phyloP scores from a whole-genome alignment of 2,888 invertebrate genomes.

The Xanthia togata region DNA sequence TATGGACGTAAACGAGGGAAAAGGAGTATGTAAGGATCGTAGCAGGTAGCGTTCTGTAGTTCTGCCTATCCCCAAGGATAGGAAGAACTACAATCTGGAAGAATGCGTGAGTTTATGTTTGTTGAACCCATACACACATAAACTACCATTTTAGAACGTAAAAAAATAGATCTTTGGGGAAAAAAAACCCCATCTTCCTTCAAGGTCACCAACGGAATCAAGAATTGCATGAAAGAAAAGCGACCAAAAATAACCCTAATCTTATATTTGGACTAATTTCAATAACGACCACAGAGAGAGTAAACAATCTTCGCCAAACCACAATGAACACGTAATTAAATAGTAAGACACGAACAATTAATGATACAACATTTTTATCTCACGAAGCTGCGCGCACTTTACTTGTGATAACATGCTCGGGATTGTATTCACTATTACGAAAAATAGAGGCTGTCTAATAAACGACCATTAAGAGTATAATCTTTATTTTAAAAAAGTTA shows the following conservation, averaged over 20 bases:
- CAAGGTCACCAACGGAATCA: not conserved
- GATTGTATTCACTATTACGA: no score
- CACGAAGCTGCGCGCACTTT: no score
- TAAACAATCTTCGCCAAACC: slow-evolving; percentile 23
- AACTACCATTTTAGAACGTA: no score
- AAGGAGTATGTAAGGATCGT: no score
- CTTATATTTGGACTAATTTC: slow-evolving; percentile 27
- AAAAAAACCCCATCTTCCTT: not conserved
- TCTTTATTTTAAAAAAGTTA: not conserved
- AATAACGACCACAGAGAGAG: slow-evolving; percentile 20
- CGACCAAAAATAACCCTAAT: not conserved
- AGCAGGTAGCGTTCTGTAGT: no score
- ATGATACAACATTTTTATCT: slow-evolving; percentile 9
- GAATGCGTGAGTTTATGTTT: no score
- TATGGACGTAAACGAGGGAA: no score
- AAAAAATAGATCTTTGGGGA: no score
- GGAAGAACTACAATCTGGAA: no score
- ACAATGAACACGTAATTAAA: not conserved
- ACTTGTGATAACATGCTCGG: no score
- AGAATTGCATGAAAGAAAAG: slow-evolving; percentile 6
- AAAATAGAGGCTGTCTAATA: not conserved
- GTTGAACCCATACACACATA: no score
- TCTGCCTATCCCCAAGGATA: no score
- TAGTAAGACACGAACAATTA: slow-evolving; percentile 30
- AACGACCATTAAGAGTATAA: not conserved